A percentile compares a stretch with the other conserved stretches of the same genome.
Conservation (phyloP, 2,113 vertebrate genomes). For the Corapipo altera region DNA sequence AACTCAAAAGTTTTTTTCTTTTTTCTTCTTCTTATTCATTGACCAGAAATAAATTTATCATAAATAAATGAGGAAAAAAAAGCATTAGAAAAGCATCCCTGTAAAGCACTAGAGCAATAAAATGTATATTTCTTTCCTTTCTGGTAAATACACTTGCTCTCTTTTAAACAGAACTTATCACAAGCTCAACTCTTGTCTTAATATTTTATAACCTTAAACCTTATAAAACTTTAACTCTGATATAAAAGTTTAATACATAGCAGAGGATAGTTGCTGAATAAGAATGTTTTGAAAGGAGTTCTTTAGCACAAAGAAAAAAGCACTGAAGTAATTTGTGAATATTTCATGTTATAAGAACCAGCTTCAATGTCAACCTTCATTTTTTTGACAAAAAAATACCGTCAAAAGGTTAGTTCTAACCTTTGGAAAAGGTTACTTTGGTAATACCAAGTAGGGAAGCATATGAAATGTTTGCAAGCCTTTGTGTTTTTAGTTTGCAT, state of each 20-base stretch:
- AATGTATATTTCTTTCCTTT: background rate
- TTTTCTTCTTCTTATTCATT: background rate
- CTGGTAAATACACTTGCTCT: background rate
- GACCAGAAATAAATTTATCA: background rate
- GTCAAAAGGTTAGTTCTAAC: constrained; percentile 18
- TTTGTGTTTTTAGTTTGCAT: background rate
- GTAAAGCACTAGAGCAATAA: background rate
- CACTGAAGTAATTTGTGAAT: constrained; percentile 47
- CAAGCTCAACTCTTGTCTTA: constrained; percentile 57
- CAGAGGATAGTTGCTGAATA: constrained; percentile 56
- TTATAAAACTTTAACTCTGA: constrained; percentile 74
- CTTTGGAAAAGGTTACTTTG: constrained; percentile 12
- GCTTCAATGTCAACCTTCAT: constrained; percentile 12
- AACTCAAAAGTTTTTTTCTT: background rate
- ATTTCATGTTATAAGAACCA: constrained; percentile 53
- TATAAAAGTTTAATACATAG: constrained; percentile 73
- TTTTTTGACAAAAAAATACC: background rate
- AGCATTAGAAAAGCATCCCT: background rate
- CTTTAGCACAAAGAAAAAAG: constrained; percentile 37
- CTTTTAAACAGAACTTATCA: constrained; percentile 38
- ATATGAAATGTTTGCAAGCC: background rate
- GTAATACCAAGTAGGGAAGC: background rate
- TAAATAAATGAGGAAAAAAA: background rate
- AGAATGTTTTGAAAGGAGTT: constrained; percentile 43
- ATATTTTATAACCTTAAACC: constrained; percentile 73